A percentile compares a stretch with the other conserved stretches of the same genome.
Evolutionary conservation across 2,888 invertebrate species (phyloP).

Genomic region (Scaptomyza flava): DNA sequence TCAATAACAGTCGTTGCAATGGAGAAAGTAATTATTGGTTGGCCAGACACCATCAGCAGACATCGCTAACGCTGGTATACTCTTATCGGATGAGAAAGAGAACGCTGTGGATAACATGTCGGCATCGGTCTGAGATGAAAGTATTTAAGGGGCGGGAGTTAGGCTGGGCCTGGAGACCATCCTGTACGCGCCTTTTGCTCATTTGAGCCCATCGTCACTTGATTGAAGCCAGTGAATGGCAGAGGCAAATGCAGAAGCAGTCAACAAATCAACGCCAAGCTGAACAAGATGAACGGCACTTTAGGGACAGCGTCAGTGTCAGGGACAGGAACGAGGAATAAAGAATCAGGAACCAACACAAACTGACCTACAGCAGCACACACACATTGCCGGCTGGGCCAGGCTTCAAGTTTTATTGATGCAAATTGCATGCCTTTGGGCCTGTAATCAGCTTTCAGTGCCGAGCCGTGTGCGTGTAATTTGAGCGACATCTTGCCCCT

Average conservation of each 20-base stretch:
- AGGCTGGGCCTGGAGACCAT: conserved; percentile 49
- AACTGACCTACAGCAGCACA: conserved; percentile 75
- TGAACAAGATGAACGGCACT: conserved; percentile 53
- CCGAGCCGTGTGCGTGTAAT: conserved; percentile 71
- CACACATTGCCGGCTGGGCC: conserved; percentile 20
- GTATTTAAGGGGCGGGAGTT: conserved; percentile 49
- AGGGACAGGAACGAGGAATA: conserved; percentile 7
- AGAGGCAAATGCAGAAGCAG: conserved; percentile 68
- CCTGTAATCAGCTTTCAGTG: conserved; percentile 67
- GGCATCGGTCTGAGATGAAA: conserved; percentile 62
- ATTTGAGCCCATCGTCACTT: conserved; percentile 73
- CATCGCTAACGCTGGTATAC: conserved; percentile 12
- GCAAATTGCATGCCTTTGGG: conserved; percentile 73
- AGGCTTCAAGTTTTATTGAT: conserved; percentile 71
- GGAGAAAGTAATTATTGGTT: conserved; percentile 75
- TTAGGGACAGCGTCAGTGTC: conserved; percentile 37
- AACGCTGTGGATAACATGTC: conserved; percentile 39
- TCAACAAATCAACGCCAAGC: conserved; percentile 71
- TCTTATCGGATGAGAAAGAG: conserved; percentile 60
- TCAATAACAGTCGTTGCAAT: conserved; percentile 67
- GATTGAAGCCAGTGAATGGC: conserved; percentile 58
- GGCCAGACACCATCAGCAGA: conserved; percentile 39
- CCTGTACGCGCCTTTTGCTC: conserved; percentile 38
- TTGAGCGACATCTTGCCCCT: conserved; percentile 68
- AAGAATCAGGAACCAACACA: conserved; percentile 33